These are phyloP conservation scores for Crotalus viridis DNA, from an alignment of 2,113 vertebrate genomes.

Conservation along the genomic window DNA sequence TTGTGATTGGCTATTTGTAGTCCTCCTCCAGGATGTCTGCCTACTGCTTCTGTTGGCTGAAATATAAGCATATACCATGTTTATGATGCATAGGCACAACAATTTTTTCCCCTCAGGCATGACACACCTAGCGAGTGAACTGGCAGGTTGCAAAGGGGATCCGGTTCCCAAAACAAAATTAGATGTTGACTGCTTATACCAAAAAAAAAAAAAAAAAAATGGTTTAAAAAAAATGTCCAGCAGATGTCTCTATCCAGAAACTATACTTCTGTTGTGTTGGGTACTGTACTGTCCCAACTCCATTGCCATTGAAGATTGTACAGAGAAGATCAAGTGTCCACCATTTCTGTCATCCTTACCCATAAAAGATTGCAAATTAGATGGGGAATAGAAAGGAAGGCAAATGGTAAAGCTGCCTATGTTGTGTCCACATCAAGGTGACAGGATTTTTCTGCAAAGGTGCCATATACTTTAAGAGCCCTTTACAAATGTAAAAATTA, in stretches of 20 bases:
- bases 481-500: constrained; percentile 48
- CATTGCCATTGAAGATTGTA: neutral
- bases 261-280: neutral
- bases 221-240: neutral
- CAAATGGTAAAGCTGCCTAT: neutral
- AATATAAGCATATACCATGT: neutral
- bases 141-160: neutral
- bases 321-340: neutral
- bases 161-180: neutral
- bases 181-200: neutral
- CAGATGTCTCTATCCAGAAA: neutral
- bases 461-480: constrained; percentile 41
- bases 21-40: constrained; percentile 20
- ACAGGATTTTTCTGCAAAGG: constrained; percentile 36
- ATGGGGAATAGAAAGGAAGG: constrained; percentile 30
- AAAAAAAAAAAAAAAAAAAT: too few relatives aligned
- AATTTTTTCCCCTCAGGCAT: neutral
- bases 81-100: neutral
- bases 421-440: constrained; percentile 28
- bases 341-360: neutral
- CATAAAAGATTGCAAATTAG: neutral
- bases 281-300: neutral
- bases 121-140: neutral
- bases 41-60: neutral
- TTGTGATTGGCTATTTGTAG: neutral